Conservation (phyloP, 2,113 vertebrate genomes). For the Oncorhynchus kisutch region DNA sequence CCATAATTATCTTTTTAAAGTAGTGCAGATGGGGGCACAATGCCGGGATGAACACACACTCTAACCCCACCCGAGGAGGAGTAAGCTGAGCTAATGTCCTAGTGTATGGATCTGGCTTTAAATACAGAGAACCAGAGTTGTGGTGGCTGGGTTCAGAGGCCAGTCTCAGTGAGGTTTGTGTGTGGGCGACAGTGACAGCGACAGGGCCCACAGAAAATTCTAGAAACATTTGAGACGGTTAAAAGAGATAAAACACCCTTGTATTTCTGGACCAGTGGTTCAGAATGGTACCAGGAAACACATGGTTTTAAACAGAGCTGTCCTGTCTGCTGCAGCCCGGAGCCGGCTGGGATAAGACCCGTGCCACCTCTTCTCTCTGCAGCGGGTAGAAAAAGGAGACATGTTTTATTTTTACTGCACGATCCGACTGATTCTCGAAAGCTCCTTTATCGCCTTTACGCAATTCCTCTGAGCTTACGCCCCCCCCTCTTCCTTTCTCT, state of each 20-base stretch:
- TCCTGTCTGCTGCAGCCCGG: not conserved
- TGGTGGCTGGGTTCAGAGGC: not conserved
- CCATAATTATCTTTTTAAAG: slow-evolving; percentile 24
- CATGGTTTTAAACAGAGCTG: slow-evolving; percentile 50
- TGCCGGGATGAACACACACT: slow-evolving; percentile 1
- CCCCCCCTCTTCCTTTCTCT: not conserved
- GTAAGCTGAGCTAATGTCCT: not conserved
- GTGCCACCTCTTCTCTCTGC: not conserved
- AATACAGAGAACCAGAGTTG: not conserved
- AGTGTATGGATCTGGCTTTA: not conserved
- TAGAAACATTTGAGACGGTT: slow-evolving; percentile 19
- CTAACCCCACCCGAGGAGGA: not conserved
- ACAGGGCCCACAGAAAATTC: slow-evolving; percentile 26
- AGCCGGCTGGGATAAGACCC: slow-evolving; percentile 9
- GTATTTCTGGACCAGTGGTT: slow-evolving; percentile 42
- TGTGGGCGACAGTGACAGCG: not conserved
- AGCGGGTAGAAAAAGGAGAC: slow-evolving; percentile 21
- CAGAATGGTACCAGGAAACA: slow-evolving; percentile 43
- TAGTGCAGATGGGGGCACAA: slow-evolving; percentile 10
- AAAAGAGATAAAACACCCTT: slow-evolving; percentile 30
- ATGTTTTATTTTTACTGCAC: slow-evolving; percentile 17
- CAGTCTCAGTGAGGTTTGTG: slow-evolving; percentile 5
- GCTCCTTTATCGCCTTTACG: slow-evolving; percentile 8
- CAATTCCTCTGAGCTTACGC: slow-evolving; percentile 17
- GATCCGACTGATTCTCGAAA: slow-evolving; percentile 49